phyloP scores from a whole-genome alignment of 1,140 invertebrate species.

The Drosophila baimaii region DNA sequence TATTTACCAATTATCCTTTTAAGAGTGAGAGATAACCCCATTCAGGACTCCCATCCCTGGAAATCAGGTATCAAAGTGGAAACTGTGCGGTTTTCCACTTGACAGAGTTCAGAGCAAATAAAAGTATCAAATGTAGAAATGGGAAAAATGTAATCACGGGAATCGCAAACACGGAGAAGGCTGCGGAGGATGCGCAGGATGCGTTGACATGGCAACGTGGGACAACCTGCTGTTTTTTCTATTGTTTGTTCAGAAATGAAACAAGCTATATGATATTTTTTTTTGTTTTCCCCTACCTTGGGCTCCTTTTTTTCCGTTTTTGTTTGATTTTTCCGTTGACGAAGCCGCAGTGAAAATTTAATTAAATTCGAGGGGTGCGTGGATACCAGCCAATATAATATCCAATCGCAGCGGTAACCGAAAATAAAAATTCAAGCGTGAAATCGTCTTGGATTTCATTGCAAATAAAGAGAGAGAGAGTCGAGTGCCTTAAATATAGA shows the following conservation, averaged over 20 bases:
- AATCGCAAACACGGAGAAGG: slow-evolving; percentile 64
- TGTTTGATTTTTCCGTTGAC: slow-evolving; percentile 72
- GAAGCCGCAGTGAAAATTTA: slow-evolving; percentile 83
- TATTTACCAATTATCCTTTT: not conserved
- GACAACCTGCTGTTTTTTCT: slow-evolving; percentile 46
- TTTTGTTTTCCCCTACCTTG: slow-evolving; percentile 27
- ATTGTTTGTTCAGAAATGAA: slow-evolving; percentile 55
- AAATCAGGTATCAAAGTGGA: slow-evolving; percentile 56
- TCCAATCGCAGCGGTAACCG: slow-evolving; percentile 36
- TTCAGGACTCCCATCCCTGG: not conserved
- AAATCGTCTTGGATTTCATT: slow-evolving; percentile 76
- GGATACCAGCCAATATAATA: slow-evolving; percentile 46
- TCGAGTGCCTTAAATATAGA: slow-evolving; percentile 46
- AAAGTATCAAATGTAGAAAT: slow-evolving; percentile 70
- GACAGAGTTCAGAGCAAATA: slow-evolving; percentile 60
- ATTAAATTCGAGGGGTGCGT: slow-evolving; percentile 67
- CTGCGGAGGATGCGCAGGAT: slow-evolving; percentile 15
- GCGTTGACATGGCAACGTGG: slow-evolving; percentile 73
- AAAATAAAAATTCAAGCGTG: slow-evolving; percentile 57
- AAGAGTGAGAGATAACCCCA: not conserved
- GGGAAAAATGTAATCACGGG: slow-evolving; percentile 73
- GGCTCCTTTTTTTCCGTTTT: slow-evolving; percentile 18
- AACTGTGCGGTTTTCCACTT: slow-evolving; percentile 73
- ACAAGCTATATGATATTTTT: slow-evolving; percentile 83
- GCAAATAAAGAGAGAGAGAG: slow-evolving; percentile 68